phyloP scores from a whole-genome alignment of 2,888 invertebrate genomes.

The Cosmorhoe ocellata region DNA sequence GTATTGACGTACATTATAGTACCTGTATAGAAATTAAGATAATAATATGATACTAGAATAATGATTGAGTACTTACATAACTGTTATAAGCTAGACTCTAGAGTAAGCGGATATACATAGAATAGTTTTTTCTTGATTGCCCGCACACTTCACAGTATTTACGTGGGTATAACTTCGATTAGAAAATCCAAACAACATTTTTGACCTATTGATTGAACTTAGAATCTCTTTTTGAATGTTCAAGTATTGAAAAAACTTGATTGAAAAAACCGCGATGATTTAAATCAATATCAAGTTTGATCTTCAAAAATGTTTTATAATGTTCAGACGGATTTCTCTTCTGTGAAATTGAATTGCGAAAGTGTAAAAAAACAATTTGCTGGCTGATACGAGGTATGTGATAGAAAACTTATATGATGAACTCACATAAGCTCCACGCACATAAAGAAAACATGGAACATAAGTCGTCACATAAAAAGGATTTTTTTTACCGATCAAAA shows the following conservation, averaged over 20 bases:
- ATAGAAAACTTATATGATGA: too few relatives aligned
- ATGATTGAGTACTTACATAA: too few relatives aligned
- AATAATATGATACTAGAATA: too few relatives aligned
- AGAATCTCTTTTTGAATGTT: conserved; percentile 28
- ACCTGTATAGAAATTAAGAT: too few relatives aligned
- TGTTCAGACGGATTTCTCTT: conserved; percentile 7
- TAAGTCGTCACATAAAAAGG: too few relatives aligned
- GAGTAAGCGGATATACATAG: too few relatives aligned
- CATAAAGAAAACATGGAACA: too few relatives aligned
- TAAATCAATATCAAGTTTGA: conserved; percentile 24
- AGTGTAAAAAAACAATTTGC: conserved; percentile 9
- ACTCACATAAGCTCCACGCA: too few relatives aligned
- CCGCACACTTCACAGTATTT: conserved; percentile 4
- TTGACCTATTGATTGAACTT: conserved; percentile 39
- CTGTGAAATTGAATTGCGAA: conserved; percentile 16
- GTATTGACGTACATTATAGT: too few relatives aligned
- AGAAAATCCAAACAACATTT: conserved; percentile 44
- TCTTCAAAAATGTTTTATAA: conserved; percentile 19
- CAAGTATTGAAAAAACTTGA: conserved; percentile 18
- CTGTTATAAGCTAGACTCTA: too few relatives aligned
- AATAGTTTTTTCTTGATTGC: background rate
- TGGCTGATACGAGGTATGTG: too few relatives aligned
- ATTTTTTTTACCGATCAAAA: too few relatives aligned
- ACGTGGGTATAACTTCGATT: conserved; percentile 22
- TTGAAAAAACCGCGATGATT: conserved; percentile 23